phyloP scores from a whole-genome alignment of 2,113 vertebrate genomes.

The Clarias macrocephalus region DNA sequence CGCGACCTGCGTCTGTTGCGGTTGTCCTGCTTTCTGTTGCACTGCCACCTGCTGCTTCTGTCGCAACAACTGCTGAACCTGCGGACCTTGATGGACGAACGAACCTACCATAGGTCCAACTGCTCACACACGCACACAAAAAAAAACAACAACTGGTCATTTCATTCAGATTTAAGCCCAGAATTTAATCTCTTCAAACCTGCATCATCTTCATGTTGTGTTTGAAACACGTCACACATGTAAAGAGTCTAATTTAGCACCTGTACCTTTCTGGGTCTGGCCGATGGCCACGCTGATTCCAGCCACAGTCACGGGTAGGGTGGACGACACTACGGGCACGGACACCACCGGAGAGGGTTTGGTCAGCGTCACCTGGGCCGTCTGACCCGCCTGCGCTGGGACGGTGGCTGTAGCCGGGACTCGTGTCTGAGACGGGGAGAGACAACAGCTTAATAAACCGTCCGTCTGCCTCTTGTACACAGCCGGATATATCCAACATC shows the following conservation, averaged over 20 bases:
- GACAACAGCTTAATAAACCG: neutral
- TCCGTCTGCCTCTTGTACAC: neutral
- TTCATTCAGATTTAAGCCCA: neutral
- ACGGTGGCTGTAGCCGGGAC: conserved; percentile 81
- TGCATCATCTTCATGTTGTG: neutral
- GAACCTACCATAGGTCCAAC: conserved; percentile 79
- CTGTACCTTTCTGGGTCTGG: conserved; percentile 79
- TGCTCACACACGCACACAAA: conserved; percentile 50
- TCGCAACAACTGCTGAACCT: conserved; percentile 73
- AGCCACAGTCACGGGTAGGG: conserved; percentile 82
- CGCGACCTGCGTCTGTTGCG: conserved; percentile 77
- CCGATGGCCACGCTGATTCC: conserved; percentile 85
- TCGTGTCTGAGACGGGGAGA: conserved; percentile 68
- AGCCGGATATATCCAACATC: neutral
- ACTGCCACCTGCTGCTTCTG: conserved; percentile 79
- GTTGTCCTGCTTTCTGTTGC: conserved; percentile 86
- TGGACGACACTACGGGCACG: conserved; percentile 85
- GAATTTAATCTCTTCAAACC: neutral
- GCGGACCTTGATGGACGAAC: conserved; percentile 71
- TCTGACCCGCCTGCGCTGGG: conserved; percentile 77
- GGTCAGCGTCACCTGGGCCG: conserved; percentile 85
- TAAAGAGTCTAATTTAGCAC: conserved; percentile 43
- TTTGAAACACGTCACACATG: neutral
- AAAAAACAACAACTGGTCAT: neutral
- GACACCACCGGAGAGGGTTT: conserved; percentile 84